Conservation (phyloP, 2,797 vertebrate genomes). For the Halcyon chelicuti region DNA sequence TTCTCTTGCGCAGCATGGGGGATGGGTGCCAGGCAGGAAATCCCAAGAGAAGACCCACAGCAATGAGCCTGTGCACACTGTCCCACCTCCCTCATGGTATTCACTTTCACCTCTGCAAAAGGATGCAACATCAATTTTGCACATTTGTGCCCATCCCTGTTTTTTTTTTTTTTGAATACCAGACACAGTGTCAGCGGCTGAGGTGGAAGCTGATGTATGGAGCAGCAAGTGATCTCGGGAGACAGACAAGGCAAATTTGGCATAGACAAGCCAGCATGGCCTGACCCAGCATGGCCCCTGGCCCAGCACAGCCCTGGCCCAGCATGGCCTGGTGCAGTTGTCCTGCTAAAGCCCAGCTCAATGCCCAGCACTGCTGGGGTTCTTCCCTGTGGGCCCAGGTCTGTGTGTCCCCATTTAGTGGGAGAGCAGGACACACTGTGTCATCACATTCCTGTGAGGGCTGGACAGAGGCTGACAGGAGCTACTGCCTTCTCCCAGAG, state of each 20-base stretch:
- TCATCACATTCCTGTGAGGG: accelerated
- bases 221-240: not conserved
- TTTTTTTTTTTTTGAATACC: not conserved
- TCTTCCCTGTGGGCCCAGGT: not conserved
- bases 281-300: no score
- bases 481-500: no score
- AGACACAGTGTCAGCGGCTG: accelerated
- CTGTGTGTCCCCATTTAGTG: accelerated
- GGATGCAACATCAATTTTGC: accelerated
- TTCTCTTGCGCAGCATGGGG: accelerated
- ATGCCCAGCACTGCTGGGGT: accelerated
- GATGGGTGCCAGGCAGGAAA: accelerated
- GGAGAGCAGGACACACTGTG: not conserved
- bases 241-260: not conserved
- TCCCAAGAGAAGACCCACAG: not conserved
- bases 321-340: not conserved
- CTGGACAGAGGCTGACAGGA: not conserved
- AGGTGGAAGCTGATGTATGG: accelerated
- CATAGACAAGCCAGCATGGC: not conserved
- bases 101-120: not conserved
- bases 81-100: not conserved
- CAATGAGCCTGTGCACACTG: not conserved
- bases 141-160: accelerated
- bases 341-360: not conserved
- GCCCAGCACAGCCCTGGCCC: not conserved